Conservation (phyloP, 2,797 vertebrate species). For the Ispidina picta region DNA sequence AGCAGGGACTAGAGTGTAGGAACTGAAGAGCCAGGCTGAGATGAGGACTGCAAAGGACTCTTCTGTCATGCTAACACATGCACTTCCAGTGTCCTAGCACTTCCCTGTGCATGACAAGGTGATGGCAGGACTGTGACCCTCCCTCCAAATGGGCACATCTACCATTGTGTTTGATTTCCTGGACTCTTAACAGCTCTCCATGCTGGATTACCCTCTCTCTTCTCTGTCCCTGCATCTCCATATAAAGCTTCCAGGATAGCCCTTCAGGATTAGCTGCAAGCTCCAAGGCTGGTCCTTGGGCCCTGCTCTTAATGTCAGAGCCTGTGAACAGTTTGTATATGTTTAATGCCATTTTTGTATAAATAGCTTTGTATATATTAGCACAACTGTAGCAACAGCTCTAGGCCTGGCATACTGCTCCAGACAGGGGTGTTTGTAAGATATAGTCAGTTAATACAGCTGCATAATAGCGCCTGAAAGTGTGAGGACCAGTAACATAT, state of each 20-base stretch:
- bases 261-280: constrained; percentile 58
- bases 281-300: constrained; percentile 36
- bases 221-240: neutral
- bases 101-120: neutral
- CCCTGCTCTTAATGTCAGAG: constrained; percentile 24
- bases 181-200: neutral
- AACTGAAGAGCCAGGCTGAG: neutral
- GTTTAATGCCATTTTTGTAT: constrained; percentile 61
- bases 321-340: constrained; percentile 63
- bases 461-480: neutral
- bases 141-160: neutral
- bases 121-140: neutral
- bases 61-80: neutral
- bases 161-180: neutral
- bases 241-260: constrained; percentile 43
- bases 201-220: neutral
- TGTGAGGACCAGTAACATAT: neutral
- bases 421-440: constrained; percentile 21
- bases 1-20: neutral
- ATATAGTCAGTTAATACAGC: neutral
- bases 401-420: constrained; percentile 24
- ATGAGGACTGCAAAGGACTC: neutral
- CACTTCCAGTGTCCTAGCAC: neutral
- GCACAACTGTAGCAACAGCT: constrained; percentile 46
- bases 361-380: constrained; percentile 73